Evolutionary conservation across 1,140 invertebrate species (phyloP).

Genomic region (Zaprionus inermis): DNA sequence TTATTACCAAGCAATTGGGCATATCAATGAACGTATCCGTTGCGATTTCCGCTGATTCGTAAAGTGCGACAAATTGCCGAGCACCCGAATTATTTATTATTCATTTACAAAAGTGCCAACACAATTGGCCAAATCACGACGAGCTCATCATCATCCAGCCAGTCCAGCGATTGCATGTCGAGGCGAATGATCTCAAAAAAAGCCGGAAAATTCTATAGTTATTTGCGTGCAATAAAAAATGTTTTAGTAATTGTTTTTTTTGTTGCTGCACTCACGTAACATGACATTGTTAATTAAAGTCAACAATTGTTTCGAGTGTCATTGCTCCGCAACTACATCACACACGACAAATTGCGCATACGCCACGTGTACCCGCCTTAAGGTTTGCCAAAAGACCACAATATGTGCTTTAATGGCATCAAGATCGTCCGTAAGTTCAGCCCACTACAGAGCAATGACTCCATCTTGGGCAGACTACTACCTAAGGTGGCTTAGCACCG

Average conservation of each 20-base stretch:
- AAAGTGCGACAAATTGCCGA: slow-evolving; percentile 62
- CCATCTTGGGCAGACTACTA: slow-evolving; percentile 19
- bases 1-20: not conserved
- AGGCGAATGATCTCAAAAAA: slow-evolving; percentile 14
- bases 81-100: slow-evolving; percentile 48
- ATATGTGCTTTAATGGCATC: slow-evolving; percentile 13
- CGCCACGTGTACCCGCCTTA: slow-evolving; percentile 3
- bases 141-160: slow-evolving; percentile 48
- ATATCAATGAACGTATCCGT: slow-evolving; percentile 5
- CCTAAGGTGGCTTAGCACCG: not conserved
- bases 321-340: slow-evolving; percentile 29
- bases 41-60: slow-evolving; percentile 28
- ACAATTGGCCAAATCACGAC: slow-evolving; percentile 58
- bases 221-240: slow-evolving; percentile 39
- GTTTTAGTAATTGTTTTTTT: slow-evolving; percentile 10
- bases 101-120: slow-evolving; percentile 52
- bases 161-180: slow-evolving; percentile 53
- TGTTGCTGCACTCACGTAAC: slow-evolving; percentile 32
- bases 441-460: not conserved
- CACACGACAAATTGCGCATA: slow-evolving; percentile 10
- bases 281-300: slow-evolving; percentile 63
- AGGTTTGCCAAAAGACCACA: too few species aligned
- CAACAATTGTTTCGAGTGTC: slow-evolving; percentile 41
- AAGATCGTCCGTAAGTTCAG: not conserved
- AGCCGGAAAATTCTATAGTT: slow-evolving; percentile 20